Percentiles rank a stretch among this genome's conserved stretches.
Evolutionary conservation across 2,113 vertebrate species (phyloP).

Genomic region (Gasterosteus aculeatus): DNA sequence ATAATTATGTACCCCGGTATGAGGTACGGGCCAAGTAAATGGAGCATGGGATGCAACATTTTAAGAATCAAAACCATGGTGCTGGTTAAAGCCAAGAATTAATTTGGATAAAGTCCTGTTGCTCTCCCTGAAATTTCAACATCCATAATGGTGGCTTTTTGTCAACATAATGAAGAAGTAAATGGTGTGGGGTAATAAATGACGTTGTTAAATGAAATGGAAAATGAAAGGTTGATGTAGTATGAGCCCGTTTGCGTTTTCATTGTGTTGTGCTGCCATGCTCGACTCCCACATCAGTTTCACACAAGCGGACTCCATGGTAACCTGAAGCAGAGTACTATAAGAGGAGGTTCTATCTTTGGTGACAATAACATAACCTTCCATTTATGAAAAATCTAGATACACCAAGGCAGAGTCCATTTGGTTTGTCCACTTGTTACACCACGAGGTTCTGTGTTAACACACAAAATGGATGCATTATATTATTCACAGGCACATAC

Average conservation of each 20-base stretch:
- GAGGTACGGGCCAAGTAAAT: constrained; percentile 57
- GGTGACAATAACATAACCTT: background rate
- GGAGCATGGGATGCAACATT: constrained; percentile 59
- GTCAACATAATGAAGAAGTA: constrained; percentile 79
- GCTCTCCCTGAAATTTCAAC: constrained; percentile 61
- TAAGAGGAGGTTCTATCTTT: background rate
- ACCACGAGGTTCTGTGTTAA: background rate
- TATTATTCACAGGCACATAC: background rate
- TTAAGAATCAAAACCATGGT: constrained; percentile 54
- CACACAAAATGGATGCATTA: background rate
- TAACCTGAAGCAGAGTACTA: background rate
- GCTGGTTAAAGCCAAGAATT: constrained; percentile 64
- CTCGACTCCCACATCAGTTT: constrained; percentile 23
- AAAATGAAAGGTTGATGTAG: constrained; percentile 67
- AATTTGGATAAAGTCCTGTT: constrained; percentile 68
- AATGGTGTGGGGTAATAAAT: constrained; percentile 79
- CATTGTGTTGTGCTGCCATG: constrained; percentile 19
- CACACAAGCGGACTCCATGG: constrained; percentile 8
- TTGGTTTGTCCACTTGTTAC: background rate
- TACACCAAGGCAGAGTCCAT: background rate
- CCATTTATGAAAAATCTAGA: background rate
- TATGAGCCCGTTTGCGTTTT: constrained; percentile 45
- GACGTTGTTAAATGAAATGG: constrained; percentile 74
- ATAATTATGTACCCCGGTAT: constrained; percentile 39
- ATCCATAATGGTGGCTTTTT: constrained; percentile 73